A percentile compares a stretch with the other conserved stretches of the same genome.
These are phyloP conservation scores for Timema podura DNA, from an alignment of 2,888 invertebrate species.

Conservation along the genomic window DNA sequence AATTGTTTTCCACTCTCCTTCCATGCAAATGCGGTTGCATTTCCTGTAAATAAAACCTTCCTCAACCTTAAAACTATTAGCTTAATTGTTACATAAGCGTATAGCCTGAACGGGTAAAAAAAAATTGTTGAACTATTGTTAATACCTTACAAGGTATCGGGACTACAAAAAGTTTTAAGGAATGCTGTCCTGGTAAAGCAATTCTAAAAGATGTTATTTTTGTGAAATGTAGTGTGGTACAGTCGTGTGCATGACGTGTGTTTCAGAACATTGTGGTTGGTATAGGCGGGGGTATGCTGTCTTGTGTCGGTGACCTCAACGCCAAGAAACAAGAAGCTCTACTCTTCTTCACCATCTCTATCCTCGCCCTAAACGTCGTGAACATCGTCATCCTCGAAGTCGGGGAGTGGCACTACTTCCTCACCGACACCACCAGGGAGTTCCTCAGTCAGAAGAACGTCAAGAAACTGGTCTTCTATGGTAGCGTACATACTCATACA, in stretches of 20 bases:
- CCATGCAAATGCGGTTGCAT: too few relatives aligned
- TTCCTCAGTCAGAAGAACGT: conserved; percentile 29
- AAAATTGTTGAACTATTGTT: too few relatives aligned
- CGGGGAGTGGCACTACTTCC: conserved; percentile 47
- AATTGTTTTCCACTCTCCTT: too few relatives aligned
- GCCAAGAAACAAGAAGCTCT: conserved; percentile 47
- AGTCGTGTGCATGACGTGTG: neutral
- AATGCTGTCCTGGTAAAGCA: too few relatives aligned
- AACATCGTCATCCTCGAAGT: conserved; percentile 43
- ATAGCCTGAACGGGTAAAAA: too few relatives aligned
- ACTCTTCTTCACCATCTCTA: conserved; percentile 44
- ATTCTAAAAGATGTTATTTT: neutral
- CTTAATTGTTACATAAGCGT: too few relatives aligned
- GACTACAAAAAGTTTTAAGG: too few relatives aligned
- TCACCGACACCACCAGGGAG: conserved; percentile 40
- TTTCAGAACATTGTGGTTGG: conserved; percentile 50
- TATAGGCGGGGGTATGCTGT: conserved; percentile 47
- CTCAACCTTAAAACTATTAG: too few relatives aligned
- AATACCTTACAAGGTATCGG: too few relatives aligned
- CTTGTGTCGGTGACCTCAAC: conserved; percentile 47
- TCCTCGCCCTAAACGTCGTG: conserved; percentile 38
- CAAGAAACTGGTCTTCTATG: conserved; percentile 32
- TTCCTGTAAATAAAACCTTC: too few relatives aligned
- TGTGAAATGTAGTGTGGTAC: neutral
- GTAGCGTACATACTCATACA: conserved; percentile 25